phyloP scores from a whole-genome alignment of 2,797 vertebrate genomes.

The Dicrostonyx torquatus region DNA sequence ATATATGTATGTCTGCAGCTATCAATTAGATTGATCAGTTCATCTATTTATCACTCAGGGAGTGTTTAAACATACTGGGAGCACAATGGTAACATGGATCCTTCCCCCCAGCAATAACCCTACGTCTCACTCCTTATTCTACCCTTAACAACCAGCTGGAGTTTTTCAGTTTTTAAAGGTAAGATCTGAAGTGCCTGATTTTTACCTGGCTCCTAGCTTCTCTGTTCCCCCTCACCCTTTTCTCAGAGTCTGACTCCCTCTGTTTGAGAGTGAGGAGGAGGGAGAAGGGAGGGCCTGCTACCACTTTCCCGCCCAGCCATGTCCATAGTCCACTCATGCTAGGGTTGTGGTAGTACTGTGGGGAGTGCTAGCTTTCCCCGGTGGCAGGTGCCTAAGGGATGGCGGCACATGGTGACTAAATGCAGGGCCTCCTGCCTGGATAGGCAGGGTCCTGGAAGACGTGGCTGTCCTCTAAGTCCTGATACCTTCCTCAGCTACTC shows the following conservation, averaged over 20 bases:
- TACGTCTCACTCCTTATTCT: no score
- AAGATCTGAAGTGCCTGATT: not conserved
- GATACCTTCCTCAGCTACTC: not conserved
- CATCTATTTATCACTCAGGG: not conserved
- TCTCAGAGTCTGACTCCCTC: not conserved
- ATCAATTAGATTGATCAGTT: not conserved
- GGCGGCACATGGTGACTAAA: not conserved
- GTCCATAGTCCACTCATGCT: not conserved
- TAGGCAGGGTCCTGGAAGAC: not conserved
- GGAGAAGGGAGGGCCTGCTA: fast-evolving
- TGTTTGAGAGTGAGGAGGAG: not conserved
- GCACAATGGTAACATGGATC: not conserved
- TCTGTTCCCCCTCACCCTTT: not conserved
- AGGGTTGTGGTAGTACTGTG: not conserved
- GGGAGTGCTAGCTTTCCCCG: not conserved
- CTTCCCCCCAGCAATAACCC: not conserved
- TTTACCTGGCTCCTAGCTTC: not conserved
- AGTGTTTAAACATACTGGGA: not conserved
- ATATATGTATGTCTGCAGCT: not conserved
- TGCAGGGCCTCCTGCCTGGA: not conserved
- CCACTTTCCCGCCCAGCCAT: not conserved
- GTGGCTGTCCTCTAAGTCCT: not conserved
- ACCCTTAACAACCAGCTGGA: not conserved
- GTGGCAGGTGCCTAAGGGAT: not conserved
- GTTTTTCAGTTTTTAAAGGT: not conserved